These are phyloP conservation scores for Amblyjoppa fuscipennis DNA, from an alignment of 2,888 invertebrate species.

Conservation along the genomic window DNA sequence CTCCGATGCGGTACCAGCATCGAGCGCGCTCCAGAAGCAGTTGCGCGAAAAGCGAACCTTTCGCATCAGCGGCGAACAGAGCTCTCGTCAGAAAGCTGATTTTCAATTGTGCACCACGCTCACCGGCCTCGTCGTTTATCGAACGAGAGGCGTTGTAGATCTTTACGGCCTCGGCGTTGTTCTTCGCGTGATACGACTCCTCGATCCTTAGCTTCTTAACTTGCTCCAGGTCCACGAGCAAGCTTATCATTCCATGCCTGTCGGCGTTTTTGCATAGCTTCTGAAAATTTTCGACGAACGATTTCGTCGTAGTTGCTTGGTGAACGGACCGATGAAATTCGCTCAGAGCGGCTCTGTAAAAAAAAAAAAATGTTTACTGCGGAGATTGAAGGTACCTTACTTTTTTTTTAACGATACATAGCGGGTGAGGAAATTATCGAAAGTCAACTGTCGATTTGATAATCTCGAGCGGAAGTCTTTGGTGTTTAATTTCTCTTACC, in stretches of 20 bases:
- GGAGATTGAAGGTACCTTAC: background rate
- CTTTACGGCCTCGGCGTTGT: conserved; percentile 72
- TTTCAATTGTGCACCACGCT: conserved; percentile 32
- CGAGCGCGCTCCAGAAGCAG: conserved; percentile 76
- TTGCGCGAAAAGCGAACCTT: conserved; percentile 71
- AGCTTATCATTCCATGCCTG: conserved; percentile 76
- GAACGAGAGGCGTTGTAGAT: conserved; percentile 68
- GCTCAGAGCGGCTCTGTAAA: conserved; percentile 55
- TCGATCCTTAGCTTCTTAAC: conserved; percentile 69
- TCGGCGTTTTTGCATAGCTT: conserved; percentile 62
- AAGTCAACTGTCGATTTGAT: background rate
- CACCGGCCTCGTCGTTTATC: conserved; percentile 24
- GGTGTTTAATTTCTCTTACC: conserved; percentile 48
- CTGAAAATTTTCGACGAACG: conserved; percentile 52
- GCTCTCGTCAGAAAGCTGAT: conserved; percentile 74
- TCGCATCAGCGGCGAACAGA: conserved; percentile 75
- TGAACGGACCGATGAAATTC: conserved; percentile 72
- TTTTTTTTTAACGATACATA: background rate
- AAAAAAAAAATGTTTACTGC: background rate
- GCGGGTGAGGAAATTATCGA: background rate
- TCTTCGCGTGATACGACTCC: conserved; percentile 75
- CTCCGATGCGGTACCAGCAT: conserved; percentile 71
- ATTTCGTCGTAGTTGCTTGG: conserved; percentile 64
- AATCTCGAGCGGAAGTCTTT: background rate
- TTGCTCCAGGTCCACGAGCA: conserved; percentile 72